These are phyloP conservation scores for Novumbra hubbsi DNA, from an alignment of 2,797 vertebrate species.

Conservation along the genomic window DNA sequence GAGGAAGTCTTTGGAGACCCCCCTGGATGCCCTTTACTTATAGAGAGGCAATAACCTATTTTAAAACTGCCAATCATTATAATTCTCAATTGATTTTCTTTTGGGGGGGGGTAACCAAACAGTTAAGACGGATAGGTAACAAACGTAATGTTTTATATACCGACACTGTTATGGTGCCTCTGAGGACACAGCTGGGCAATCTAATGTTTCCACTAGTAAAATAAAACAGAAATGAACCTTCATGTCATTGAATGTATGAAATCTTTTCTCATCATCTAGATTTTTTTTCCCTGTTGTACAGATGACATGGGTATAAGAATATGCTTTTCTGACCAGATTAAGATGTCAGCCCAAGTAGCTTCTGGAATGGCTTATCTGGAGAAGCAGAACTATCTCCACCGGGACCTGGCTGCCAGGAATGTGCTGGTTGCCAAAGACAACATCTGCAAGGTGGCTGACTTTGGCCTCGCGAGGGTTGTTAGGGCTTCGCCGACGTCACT, in stretches of 20 bases:
- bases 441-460: slow-evolving; percentile 95
- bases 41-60: too few species aligned
- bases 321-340: slow-evolving; percentile 76
- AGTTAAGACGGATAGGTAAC: too few species aligned
- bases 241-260: neutral
- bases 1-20: too few species aligned
- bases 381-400: slow-evolving; percentile 92
- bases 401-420: slow-evolving; percentile 94
- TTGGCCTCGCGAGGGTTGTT: slow-evolving; percentile 94
- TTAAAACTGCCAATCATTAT: too few species aligned
- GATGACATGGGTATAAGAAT: slow-evolving; percentile 81
- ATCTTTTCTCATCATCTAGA: neutral
- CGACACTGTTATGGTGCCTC: too few species aligned
- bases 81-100: too few species aligned
- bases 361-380: slow-evolving; percentile 94
- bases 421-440: slow-evolving; percentile 93
- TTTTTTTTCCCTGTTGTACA: slow-evolving; percentile 42
- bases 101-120: too few species aligned
- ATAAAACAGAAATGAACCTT: neutral
- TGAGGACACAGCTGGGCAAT: neutral
- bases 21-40: too few species aligned
- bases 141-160: too few species aligned
- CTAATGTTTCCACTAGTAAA: neutral
- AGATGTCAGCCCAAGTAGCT: slow-evolving; percentile 92
- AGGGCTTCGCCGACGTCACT: neutral